Conservation (phyloP, 2,797 vertebrate species). For the Rhincodon typus region DNA sequence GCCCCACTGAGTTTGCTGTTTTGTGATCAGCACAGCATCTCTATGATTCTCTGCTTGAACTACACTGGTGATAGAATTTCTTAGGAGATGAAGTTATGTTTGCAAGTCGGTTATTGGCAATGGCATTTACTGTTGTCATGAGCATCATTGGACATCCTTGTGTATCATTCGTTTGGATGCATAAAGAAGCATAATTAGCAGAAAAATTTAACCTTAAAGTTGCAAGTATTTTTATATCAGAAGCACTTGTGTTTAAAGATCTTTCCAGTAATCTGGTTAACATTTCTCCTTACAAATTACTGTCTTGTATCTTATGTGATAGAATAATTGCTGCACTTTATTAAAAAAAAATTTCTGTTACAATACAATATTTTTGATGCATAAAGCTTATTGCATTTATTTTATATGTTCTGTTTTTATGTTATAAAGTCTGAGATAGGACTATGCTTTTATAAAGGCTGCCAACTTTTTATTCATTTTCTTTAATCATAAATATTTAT, state of each 20-base stretch:
- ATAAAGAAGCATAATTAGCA: background rate
- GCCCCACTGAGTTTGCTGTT: background rate
- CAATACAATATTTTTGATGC: background rate
- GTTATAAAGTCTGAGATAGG: background rate
- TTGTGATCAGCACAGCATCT: background rate
- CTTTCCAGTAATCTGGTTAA: background rate
- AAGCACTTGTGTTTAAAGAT: background rate
- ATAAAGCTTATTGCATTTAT: no score
- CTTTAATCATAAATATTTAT: background rate
- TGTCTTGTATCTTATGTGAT: no score
- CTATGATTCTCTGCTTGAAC: background rate
- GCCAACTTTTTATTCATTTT: background rate
- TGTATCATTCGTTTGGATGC: background rate
- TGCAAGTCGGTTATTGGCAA: background rate
- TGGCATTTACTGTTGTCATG: background rate
- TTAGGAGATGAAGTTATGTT: background rate
- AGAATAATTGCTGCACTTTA: background rate
- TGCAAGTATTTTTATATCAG: background rate
- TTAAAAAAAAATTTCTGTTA: background rate
- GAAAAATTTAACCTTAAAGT: background rate
- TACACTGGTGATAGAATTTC: conserved; percentile 11
- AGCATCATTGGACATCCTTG: background rate
- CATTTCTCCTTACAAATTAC: background rate
- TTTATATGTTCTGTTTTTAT: background rate
- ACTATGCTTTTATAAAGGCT: background rate